Percentiles rank a stretch among this genome's conserved stretches.
Conservation (phyloP, 2,888 invertebrate species). For the Tholera decimalis region DNA sequence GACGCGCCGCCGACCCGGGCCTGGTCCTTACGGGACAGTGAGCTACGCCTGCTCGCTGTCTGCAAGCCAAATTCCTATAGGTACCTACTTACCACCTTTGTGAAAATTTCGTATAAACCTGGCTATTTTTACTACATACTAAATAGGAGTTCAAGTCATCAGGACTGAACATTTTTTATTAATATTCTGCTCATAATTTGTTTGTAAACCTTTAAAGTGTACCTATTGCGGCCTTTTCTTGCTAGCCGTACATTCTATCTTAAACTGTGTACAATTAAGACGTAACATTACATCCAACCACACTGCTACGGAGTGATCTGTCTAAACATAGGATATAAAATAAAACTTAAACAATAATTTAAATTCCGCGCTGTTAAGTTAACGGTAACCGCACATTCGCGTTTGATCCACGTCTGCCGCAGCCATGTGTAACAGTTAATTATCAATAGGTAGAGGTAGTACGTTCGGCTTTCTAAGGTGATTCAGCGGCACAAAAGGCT, state of each 20-base stretch:
- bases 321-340: not conserved
- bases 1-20: too few species aligned
- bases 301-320: not conserved
- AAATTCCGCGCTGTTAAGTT: conserved; percentile 81
- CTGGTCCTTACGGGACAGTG: too few species aligned
- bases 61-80: too few species aligned
- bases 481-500: conserved; percentile 82
- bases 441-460: conserved; percentile 81
- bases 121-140: too few species aligned
- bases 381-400: conserved; percentile 84
- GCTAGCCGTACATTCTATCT: not conserved
- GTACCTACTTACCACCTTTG: too few species aligned
- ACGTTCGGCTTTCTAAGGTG: conserved; percentile 88
- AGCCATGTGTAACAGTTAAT: conserved; percentile 88
- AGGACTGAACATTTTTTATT: not conserved
- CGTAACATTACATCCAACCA: not conserved
- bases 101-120: too few species aligned
- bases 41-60: too few species aligned
- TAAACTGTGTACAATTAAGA: not conserved
- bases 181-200: not conserved
- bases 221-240: not conserved
- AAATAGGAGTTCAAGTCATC: too few species aligned
- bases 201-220: not conserved
- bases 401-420: conserved; percentile 84
- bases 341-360: conserved; percentile 59